Conservation (phyloP, 2,888 invertebrate genomes). For the Proisotoma minuta region DNA sequence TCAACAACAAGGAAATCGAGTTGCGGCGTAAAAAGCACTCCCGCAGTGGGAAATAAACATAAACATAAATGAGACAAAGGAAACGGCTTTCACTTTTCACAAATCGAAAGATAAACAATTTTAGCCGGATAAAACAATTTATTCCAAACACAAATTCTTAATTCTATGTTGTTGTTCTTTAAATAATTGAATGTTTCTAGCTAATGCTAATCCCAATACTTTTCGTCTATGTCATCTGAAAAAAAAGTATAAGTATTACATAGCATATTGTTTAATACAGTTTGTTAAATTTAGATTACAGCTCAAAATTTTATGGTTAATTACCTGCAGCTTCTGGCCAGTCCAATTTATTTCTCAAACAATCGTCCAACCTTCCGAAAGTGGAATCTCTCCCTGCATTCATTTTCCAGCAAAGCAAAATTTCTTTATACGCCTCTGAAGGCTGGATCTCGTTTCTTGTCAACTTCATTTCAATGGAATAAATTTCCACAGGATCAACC, state of each 20-base stretch:
- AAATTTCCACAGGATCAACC: constrained; percentile 39
- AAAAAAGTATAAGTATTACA: not conserved
- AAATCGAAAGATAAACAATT: too few relatives aligned
- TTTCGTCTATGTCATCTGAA: constrained; percentile 33
- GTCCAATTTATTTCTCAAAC: constrained; percentile 23
- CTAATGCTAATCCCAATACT: constrained; percentile 27
- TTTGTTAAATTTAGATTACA: constrained; percentile 1
- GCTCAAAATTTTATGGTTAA: not conserved
- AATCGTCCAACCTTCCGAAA: constrained; percentile 26
- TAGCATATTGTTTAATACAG: not conserved
- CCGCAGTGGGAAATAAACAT: too few relatives aligned
- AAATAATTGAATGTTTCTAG: not conserved
- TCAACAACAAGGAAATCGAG: too few relatives aligned
- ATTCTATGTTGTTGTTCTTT: too few relatives aligned
- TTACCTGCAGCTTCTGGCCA: constrained; percentile 40
- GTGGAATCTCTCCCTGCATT: constrained; percentile 32
- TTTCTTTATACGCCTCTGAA: constrained; percentile 36
- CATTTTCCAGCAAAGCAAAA: constrained; percentile 38
- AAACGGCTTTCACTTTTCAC: too few relatives aligned
- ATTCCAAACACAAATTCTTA: too few relatives aligned
- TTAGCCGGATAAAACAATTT: too few relatives aligned
- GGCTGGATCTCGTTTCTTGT: constrained; percentile 32
- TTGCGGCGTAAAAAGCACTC: too few relatives aligned
- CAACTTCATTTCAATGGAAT: constrained; percentile 35
- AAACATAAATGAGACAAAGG: too few relatives aligned